Base-by-base conservation (phyloP, 1,140 invertebrate species). In the Scaptomyza montana region DNA sequence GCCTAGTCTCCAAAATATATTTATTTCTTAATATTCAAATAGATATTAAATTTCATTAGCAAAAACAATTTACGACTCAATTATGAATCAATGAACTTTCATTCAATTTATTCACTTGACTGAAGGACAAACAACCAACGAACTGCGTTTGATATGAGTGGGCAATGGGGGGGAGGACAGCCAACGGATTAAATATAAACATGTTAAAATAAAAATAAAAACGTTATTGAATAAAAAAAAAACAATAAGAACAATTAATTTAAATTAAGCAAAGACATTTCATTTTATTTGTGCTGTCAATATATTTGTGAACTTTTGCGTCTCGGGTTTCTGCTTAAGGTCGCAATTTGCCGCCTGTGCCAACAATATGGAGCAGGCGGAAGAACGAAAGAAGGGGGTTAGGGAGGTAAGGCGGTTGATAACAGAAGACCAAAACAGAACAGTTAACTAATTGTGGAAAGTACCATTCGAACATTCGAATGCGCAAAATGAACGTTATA, bases 21-120 rank as follows among this genome's bases (percentile, higher is more conserved):
- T 7, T 36, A 1, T 33, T 33, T 33, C 0, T 33, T 0, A 33
- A 30, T 33, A 46, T 62, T 56, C 41, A 28, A 47, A 43, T 28
- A 55, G 41, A 69, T 63, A 63, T 72, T 60, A 47, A 30, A 67
- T 60, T 54, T 67, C 49, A 60, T 67, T 60, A 68, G 66, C 62
- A 66, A 64, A 59, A 49, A 51, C 54, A 77, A 73, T 85, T 78
- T 70, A 72, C 72, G 69, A 61, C 72, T 72, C 72, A 87, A 87
- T 86, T 82, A 79, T 76, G 72, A 89, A 79, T 82, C 82, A 89
- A 89, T 87, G 82, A 87, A 72, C 84, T 77, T 25, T 47, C n/a
- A 21, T 47, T 33, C 64, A 73, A 72, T 67, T 47, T 66, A 54
- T 43, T 28, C 59, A 50, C 61, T 67, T 66, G 19, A 57, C 39